These are phyloP conservation scores for Agrypnia vestita DNA, from an alignment of 1,140 invertebrate genomes.

Conservation along the genomic window DNA sequence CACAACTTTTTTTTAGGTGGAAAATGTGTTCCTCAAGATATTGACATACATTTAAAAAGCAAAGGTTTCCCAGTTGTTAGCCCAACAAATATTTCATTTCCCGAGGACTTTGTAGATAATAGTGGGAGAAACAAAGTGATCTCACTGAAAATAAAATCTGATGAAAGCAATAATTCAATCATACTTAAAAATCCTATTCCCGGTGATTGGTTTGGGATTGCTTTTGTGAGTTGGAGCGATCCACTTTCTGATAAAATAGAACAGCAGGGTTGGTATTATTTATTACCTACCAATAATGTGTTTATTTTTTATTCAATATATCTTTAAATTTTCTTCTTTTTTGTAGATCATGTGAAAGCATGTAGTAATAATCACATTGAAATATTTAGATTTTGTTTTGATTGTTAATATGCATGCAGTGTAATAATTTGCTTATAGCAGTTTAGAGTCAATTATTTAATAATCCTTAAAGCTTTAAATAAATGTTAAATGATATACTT, in stretches of 20 bases:
- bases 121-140: slow-evolving; percentile 35
- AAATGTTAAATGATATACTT: too few relatives aligned
- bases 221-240: slow-evolving; percentile 80
- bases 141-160: slow-evolving; percentile 49
- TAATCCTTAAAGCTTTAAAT: too few relatives aligned
- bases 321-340: too few relatives aligned
- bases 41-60: slow-evolving; percentile 57
- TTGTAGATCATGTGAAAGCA: too few relatives aligned
- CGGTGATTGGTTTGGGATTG: slow-evolving; percentile 83
- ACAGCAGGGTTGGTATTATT: slow-evolving; percentile 77
- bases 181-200: slow-evolving; percentile 70
- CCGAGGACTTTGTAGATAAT: slow-evolving; percentile 53
- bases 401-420: too few relatives aligned
- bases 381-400: too few relatives aligned
- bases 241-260: slow-evolving; percentile 79
- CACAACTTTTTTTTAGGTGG: slow-evolving; percentile 48
- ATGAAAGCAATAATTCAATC: slow-evolving; percentile 48
- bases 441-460: too few relatives aligned
- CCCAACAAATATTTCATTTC: slow-evolving; percentile 56
- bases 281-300: too few relatives aligned
- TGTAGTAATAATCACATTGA: too few relatives aligned
- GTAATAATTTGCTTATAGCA: too few relatives aligned
- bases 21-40: slow-evolving; percentile 54
- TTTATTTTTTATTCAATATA: too few relatives aligned
- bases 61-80: slow-evolving; percentile 54